Evolutionary conservation across 2,888 invertebrate species (phyloP).

Genomic region (Chrysotoxum bicinctum): DNA sequence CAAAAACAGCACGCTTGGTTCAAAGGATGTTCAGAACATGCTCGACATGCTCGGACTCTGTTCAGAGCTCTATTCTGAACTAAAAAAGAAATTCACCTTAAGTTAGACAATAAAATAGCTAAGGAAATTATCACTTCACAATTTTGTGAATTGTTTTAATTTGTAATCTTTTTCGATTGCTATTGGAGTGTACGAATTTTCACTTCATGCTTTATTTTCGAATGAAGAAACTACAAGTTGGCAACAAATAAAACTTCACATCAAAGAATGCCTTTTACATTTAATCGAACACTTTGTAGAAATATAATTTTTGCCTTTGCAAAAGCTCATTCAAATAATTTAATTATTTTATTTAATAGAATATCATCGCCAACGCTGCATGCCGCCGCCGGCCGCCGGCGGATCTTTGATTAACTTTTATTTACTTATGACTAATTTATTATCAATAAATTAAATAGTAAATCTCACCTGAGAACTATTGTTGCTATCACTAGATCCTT

Average conservation of each 20-base stretch:
- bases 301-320: not conserved
- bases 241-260: not conserved
- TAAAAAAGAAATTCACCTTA: no score
- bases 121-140: no score
- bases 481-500: constrained; percentile 88
- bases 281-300: not conserved
- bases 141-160: no score
- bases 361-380: not conserved
- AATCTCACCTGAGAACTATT: constrained; percentile 90
- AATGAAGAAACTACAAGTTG: no score
- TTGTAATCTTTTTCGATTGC: no score
- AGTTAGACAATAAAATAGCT: no score
- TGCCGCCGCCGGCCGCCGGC: not conserved
- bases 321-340: not conserved
- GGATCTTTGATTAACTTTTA: not conserved
- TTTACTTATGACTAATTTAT: not conserved
- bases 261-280: constrained; percentile 11
- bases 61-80: no score
- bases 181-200: no score
- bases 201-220: not conserved
- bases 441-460: not conserved
- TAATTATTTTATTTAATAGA: not conserved
- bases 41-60: no score
- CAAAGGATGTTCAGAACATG: no score
- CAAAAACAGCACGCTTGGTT: no score